phyloP scores from a whole-genome alignment of 2,797 vertebrate species.

The Avahi laniger region DNA sequence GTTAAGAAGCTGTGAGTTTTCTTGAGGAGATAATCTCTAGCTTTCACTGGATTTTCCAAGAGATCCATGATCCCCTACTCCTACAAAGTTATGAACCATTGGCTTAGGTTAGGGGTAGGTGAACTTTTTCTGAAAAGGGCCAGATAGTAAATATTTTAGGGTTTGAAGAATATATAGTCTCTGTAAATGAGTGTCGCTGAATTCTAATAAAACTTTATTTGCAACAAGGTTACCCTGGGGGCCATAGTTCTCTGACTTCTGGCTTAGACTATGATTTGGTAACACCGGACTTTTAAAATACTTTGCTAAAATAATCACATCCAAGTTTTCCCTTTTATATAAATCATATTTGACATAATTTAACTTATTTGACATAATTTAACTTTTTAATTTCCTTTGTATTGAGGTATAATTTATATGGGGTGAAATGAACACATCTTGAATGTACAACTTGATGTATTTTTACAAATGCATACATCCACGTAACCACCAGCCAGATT shows the following conservation, averaged over 20 bases:
- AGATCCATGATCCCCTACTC: not conserved
- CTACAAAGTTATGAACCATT: not conserved
- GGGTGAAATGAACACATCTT: not conserved
- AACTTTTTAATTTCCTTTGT: not conserved
- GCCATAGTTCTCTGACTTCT: not conserved
- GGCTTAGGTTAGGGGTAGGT: not conserved
- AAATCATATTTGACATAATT: not conserved
- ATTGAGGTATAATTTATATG: not conserved
- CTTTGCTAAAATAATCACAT: not conserved
- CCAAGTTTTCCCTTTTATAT: not conserved
- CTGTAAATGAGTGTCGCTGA: not conserved
- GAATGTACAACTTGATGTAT: not conserved
- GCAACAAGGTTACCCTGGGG: not conserved
- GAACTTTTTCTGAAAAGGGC: not conserved
- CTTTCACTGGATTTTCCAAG: not conserved
- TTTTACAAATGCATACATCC: not conserved
- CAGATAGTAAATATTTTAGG: not conserved
- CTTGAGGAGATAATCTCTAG: not conserved
- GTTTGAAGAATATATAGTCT: not conserved
- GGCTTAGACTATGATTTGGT: not conserved
- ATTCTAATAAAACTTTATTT: not conserved
- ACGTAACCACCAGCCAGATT: not conserved
- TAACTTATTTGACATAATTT: not conserved
- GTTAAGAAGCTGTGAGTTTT: conserved; percentile 11
- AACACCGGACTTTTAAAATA: not conserved